A percentile compares a stretch with the other conserved stretches of the same genome.
These are phyloP conservation scores for Plagodis pulveraria DNA, from an alignment of 2,888 invertebrate species.

Conservation along the genomic window DNA sequence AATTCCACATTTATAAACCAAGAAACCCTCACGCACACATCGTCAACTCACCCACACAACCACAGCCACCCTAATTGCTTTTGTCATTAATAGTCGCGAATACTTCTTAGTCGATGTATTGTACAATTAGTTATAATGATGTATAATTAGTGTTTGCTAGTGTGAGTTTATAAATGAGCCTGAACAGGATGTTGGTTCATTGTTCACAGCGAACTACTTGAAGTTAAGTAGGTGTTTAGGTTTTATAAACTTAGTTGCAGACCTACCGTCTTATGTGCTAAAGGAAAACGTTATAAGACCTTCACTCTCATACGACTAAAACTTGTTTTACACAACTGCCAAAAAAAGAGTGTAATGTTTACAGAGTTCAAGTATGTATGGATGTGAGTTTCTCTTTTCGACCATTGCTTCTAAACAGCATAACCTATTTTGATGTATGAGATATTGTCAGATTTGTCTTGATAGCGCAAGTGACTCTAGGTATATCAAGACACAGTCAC, in stretches of 20 bases:
- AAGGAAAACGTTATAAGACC: no score
- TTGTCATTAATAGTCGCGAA: constrained; percentile 84
- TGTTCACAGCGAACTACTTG: constrained; percentile 26
- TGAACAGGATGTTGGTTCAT: constrained; percentile 38
- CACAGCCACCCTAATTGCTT: constrained; percentile 80
- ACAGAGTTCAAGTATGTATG: no score
- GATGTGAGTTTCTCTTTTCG: no score
- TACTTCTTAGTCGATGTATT: constrained; percentile 80
- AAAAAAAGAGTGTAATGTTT: no score
- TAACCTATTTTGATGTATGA: no score
- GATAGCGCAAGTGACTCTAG: no score
- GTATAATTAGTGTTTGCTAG: constrained; percentile 73
- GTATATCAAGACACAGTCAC: no score
- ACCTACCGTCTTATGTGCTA: background rate
- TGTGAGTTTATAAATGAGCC: constrained; percentile 43
- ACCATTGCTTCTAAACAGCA: no score
- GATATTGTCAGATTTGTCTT: no score
- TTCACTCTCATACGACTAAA: no score
- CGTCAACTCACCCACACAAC: constrained; percentile 14
- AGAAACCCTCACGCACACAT: constrained; percentile 23
- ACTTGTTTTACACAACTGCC: no score
- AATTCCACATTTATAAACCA: constrained; percentile 21
- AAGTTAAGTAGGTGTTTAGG: constrained; percentile 7
- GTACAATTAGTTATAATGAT: constrained; percentile 83
- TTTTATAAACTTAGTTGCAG: background rate